Conservation (phyloP, 2,797 vertebrate genomes). For the Galagoides demidoff region DNA sequence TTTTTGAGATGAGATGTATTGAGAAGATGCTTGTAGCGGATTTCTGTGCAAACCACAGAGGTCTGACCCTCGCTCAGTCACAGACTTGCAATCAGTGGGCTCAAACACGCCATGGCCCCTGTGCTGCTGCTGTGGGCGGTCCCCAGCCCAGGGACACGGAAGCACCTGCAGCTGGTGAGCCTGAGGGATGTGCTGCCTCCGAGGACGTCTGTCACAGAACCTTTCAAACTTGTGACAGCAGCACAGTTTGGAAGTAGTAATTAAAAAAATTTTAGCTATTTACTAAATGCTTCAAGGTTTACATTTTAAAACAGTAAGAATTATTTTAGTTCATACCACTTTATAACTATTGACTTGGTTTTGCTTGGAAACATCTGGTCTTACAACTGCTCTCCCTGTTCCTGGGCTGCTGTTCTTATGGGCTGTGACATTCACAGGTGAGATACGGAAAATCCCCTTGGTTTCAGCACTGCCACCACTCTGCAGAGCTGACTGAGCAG, state of each 20-base stretch:
- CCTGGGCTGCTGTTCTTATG: no score
- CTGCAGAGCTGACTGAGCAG: not conserved
- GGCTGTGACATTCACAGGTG: rapidly evolving
- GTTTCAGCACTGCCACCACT: rapidly evolving
- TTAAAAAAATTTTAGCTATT: not conserved
- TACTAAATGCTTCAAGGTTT: not conserved
- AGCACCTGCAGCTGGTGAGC: not conserved
- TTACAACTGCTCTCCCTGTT: not conserved
- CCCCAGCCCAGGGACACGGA: rapidly evolving
- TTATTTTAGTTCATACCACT: not conserved
- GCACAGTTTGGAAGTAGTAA: rapidly evolving
- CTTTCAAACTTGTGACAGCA: rapidly evolving
- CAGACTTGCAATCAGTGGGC: not conserved
- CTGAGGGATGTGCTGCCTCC: rapidly evolving
- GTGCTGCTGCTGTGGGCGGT: rapidly evolving
- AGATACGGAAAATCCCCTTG: rapidly evolving
- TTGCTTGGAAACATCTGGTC: not conserved
- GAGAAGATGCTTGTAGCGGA: not conserved
- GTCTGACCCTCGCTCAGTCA: no score
- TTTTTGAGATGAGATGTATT: not conserved
- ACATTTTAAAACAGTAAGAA: not conserved
- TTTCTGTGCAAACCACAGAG: not conserved
- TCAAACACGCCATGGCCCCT: rapidly evolving
- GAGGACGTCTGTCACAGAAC: not conserved
- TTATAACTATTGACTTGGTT: not conserved